Percentiles rank a stretch among this genome's conserved stretches.
phyloP scores from a whole-genome alignment of 2,888 invertebrate species.

The Stratiomys singularior region DNA sequence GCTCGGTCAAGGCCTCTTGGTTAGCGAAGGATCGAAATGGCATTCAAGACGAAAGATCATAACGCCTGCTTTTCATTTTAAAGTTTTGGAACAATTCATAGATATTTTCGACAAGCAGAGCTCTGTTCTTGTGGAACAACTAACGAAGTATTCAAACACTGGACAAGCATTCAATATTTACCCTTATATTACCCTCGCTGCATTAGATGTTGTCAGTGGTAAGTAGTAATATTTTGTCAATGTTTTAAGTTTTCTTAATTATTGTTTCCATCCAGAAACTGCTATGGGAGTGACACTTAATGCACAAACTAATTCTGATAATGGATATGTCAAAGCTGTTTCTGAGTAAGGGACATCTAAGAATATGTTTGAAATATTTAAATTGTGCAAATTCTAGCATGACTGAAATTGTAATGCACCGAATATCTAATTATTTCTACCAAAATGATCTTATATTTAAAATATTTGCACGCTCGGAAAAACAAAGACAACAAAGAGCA shows the following conservation, averaged over 20 bases:
- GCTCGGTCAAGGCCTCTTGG: conserved; percentile 70
- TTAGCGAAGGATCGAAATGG: conserved; percentile 70
- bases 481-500: conserved; percentile 52
- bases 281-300: conserved; percentile 80
- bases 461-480: not conserved
- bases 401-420: conserved; percentile 38
- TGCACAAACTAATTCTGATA: conserved; percentile 73
- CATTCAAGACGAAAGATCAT: conserved; percentile 73
- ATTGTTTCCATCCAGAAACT: conserved; percentile 60
- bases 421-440: conserved; percentile 55
- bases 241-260: not conserved
- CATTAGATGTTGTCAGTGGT: conserved; percentile 64
- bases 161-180: conserved; percentile 67
- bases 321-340: conserved; percentile 77
- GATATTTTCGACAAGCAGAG: conserved; percentile 74
- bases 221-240: conserved; percentile 53
- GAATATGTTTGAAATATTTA: not conserved
- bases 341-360: conserved; percentile 67
- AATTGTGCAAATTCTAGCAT: conserved; percentile 42
- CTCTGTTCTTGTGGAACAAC: conserved; percentile 64
- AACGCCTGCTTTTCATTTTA: conserved; percentile 82
- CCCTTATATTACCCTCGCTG: conserved; percentile 66
- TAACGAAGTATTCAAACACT: conserved; percentile 61
- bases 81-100: conserved; percentile 76
- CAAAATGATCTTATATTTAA: conserved; percentile 56